Percentiles rank a stretch among this genome's conserved stretches.
phyloP scores from a whole-genome alignment of 2,888 invertebrate genomes.

The Sialis fuliginosa region DNA sequence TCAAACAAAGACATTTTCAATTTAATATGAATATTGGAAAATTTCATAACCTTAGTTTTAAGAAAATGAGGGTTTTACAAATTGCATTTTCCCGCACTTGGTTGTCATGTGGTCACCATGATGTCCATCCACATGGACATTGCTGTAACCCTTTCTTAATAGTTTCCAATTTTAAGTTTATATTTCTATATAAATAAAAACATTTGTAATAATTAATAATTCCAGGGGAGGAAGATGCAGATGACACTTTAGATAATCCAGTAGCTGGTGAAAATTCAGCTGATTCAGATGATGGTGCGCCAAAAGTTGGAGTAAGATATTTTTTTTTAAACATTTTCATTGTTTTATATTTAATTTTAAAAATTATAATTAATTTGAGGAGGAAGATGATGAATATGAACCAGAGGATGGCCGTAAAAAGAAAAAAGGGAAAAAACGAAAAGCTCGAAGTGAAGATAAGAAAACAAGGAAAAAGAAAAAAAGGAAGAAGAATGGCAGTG shows the following conservation, averaged over 20 bases:
- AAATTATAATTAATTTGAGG: conserved; percentile 21
- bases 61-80: too few relatives aligned
- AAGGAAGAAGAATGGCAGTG: conserved; percentile 84
- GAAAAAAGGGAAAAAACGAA: conserved; percentile 89
- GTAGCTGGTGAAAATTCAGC: conserved; percentile 46
- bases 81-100: too few relatives aligned
- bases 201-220: conserved; percentile 3
- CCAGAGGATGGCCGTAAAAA: conserved; percentile 71
- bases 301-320: conserved; percentile 32
- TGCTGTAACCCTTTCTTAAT: too few relatives aligned
- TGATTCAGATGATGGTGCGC: conserved; percentile 52
- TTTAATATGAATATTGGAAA: not conserved
- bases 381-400: conserved; percentile 78
- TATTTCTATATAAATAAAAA: not conserved
- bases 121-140: too few relatives aligned
- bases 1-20: conserved; percentile 54
- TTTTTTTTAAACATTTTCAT: conserved; percentile 4
- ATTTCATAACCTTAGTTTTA: too few relatives aligned
- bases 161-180: not conserved
- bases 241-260: conserved; percentile 43
- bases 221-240: conserved; percentile 49
- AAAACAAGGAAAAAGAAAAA: conserved; percentile 90
- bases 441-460: conserved; percentile 76
- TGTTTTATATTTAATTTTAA: conserved; percentile 3
- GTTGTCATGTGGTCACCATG: too few relatives aligned